Base-by-base conservation (phyloP, 1,140 invertebrate genomes). In the Drosophila persimilis region DNA sequence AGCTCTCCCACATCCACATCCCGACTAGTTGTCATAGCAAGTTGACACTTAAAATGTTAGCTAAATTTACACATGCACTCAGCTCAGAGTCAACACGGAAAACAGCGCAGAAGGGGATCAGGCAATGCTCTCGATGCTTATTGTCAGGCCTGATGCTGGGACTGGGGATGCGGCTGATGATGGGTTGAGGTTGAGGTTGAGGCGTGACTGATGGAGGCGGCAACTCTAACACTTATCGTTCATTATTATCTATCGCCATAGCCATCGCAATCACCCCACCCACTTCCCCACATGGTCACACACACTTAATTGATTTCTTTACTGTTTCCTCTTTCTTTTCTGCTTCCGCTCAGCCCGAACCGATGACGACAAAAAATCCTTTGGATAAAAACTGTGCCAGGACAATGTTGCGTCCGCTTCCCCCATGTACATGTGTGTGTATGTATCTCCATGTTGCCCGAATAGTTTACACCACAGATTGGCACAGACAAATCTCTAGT, bases 31-130 rank as follows among this genome's bases (percentile, higher is more conserved):
- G 73, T 80, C 81, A 85, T 73, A 70, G 77, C 73, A 69, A 71
- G 81, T 80, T 83, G 78, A 80, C 78, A 86, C 81, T 86, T 88
- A 78, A 86, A 85, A 78, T 62, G 83, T 86, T 81, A 75, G 81
- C 81, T 72, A 88, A 86, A 88, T 81, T 86, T 86, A 88, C 81
- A 81, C 81, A 86, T 86, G 81, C 83, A 86, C 81, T 86, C 70
- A 88, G 56, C 57, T 41, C 60, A 45, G 58, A 73, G 60, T 78
- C 79, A 80, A 76, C 81, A 80, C 35, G 11, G 35, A 67, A 39
- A 45, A 58, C 29, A 47, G 52, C 31, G 53, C 20, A 39, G 22
- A 17, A 44, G 13, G 41, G 39, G 22, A 26, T 11, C 60, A 78
- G 70, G 50, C 75, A 75, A 71, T 52, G 63, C 58, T 60, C 79